Evolutionary conservation across 1,140 invertebrate species (phyloP).

Genomic region (Paraescarpia echinospica): DNA sequence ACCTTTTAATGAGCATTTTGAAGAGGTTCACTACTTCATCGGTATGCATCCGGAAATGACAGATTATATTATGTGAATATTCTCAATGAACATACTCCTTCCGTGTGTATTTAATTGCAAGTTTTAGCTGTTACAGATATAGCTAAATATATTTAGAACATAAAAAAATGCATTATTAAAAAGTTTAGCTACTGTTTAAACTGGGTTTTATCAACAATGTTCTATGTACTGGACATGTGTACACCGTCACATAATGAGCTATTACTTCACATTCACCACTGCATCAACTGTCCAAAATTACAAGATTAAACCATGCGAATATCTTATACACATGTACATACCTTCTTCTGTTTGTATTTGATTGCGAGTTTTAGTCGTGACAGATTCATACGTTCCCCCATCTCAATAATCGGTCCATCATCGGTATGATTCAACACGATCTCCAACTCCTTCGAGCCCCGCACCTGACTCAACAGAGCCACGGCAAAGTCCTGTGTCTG

Average conservation of each 20-base stretch:
- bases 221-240: neutral
- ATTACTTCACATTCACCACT: neutral
- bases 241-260: neutral
- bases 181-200: no score
- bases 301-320: neutral
- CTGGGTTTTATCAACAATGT: no score
- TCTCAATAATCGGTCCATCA: conserved; percentile 31
- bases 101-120: no score
- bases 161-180: no score
- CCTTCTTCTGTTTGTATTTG: conserved; percentile 87
- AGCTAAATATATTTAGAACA: no score
- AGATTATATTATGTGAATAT: no score
- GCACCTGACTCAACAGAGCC: conserved; percentile 90
- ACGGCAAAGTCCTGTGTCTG: conserved; percentile 98
- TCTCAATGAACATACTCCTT: no score
- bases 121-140: no score
- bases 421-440: conserved; percentile 72
- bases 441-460: conserved; percentile 93
- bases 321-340: neutral
- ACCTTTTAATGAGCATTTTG: no score
- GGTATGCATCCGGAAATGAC: no score
- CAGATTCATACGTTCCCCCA: conserved; percentile 89
- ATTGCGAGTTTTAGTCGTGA: conserved; percentile 95
- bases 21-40: neutral
- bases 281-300: neutral